Base-by-base conservation (phyloP, 23 tunicate genomes). In the Phallusia fumigata region DNA sequence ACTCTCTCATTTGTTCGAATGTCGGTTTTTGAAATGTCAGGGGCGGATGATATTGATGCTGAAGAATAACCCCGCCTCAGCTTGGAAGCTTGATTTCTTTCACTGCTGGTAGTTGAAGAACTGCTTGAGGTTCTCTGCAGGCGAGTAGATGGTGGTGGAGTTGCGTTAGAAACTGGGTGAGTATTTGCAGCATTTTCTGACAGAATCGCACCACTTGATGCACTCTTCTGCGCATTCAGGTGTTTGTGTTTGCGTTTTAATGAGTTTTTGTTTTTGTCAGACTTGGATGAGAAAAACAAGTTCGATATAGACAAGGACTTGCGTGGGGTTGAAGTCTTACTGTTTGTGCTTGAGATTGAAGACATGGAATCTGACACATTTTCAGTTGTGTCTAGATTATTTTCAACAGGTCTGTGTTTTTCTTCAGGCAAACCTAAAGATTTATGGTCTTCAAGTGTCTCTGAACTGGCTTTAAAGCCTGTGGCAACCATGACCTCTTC, bases 401-500 rank as follows among this genome's bases (percentile, higher is more conserved):
- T 33, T 58, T 58, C 69, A 6, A 58, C 69, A 21, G 69, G 69
- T 58, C 13, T 58, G 69, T 24, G 26, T 58, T 58, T 58, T 21
- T 58, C 69, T 58, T 22, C 69, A 58, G 69, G 69, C 28, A 13
- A 1, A 24, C 13, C 28, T 5, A 24, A 21, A 24, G 69, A 21
- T 22, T 22, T 22, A 8, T 22, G 26, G 16, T 58, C 28, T 21
- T 22, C 69, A 24, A 58, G 69, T 21, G 28, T 58, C 28, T 58
- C 69, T 58, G 69, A 33, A 74, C 77, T 31, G n/a, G 40, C 28
- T 11, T 74, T 74, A 11, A 79, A 15, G 6, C 83, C 83, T 24
- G 83, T 79, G 1, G 88, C 88, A 30, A 35, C 83, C 88, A 85
- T 85, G 26, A 85, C 88, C 8, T 85, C 88, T 24, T 79, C 49